Base-by-base conservation (phyloP, 2,888 invertebrate species). In the Plebejus argus region DNA sequence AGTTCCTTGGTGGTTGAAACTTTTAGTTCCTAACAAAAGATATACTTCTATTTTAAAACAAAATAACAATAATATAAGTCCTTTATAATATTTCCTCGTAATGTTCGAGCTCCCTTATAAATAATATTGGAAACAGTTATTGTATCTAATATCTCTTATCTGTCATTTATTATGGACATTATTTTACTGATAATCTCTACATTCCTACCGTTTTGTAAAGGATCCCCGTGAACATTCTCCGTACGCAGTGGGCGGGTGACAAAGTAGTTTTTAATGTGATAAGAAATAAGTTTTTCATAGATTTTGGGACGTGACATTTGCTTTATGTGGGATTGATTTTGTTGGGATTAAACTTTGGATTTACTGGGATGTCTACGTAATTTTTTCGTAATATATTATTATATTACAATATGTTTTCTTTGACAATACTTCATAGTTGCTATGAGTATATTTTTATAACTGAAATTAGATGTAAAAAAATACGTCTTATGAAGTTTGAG, bases 121-220 rank as follows among this genome's bases (percentile, higher is more conserved):
- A 53, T 74, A 53, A 74, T 49, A 28, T 49, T 49, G 49, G 28
- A 28, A 45, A 28, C 20, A 49, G 49, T 20, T 45, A 72, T 49
- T 53, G 49, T 74, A 53, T 74, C 23, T 74, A 74, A 74, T 53
- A 74, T 53, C 49, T 74, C 18, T 39, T 74, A 53, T 74, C 74
- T 74, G 74, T 74, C 74, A 74, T 74, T 74, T 53, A 74, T 74
- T 74, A 74, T 23, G 45, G 23, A 20, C 53, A 53, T 74, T 74
- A 74, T 74, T 53, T 18, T 49, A 49, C 72, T 45, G 74, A 74
- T 74, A 74, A 74, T 74, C 74, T 74, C 23, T 49, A 74, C 74
- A 74, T 74, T 53, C 74, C 74, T 74, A 74, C 74, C 74, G 74
- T 53, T 74, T 72, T 74, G 74, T 74, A 74, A 28, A 49, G 49